phyloP scores from a whole-genome alignment of 2,797 vertebrate species.

The Pseudopleuronectes americanus region DNA sequence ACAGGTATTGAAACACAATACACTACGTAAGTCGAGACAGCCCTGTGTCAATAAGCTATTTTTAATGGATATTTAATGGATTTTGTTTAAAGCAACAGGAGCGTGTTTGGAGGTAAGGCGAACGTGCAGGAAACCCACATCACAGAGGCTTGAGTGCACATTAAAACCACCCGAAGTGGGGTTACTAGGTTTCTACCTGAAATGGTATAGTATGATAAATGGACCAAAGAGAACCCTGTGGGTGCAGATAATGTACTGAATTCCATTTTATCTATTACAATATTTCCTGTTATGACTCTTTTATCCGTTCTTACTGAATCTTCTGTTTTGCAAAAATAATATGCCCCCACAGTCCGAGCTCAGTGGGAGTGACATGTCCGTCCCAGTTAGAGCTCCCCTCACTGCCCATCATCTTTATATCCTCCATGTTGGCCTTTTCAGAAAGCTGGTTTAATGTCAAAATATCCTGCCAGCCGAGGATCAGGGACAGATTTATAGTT shows the following conservation, averaged over 20 bases:
- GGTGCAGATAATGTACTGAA: neutral
- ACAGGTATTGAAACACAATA: slow-evolving; percentile 16
- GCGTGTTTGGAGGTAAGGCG: neutral
- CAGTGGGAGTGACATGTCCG: slow-evolving; percentile 43
- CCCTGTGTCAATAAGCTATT: slow-evolving; percentile 30
- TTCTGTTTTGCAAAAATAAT: slow-evolving; percentile 15
- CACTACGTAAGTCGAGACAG: slow-evolving; percentile 38
- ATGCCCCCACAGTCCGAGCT: slow-evolving; percentile 12
- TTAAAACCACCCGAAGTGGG: neutral
- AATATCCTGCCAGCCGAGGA: slow-evolving; percentile 61
- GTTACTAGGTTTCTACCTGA: neutral
- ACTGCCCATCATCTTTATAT: slow-evolving; percentile 65
- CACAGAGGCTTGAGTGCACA: neutral
- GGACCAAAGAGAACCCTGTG: neutral
- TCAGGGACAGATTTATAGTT: slow-evolving; percentile 61
- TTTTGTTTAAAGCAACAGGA: slow-evolving; percentile 22
- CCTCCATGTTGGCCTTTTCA: slow-evolving; percentile 69
- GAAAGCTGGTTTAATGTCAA: slow-evolving; percentile 69
- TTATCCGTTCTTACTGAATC: too few relatives aligned
- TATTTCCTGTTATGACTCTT: neutral
- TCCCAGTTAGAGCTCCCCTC: slow-evolving; percentile 42
- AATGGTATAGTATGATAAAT: neutral
- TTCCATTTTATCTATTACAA: neutral
- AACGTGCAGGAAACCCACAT: neutral
- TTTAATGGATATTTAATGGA: slow-evolving; percentile 32